Base-by-base conservation (phyloP, 1,140 invertebrate genomes). In the Saccostrea echinata region DNA sequence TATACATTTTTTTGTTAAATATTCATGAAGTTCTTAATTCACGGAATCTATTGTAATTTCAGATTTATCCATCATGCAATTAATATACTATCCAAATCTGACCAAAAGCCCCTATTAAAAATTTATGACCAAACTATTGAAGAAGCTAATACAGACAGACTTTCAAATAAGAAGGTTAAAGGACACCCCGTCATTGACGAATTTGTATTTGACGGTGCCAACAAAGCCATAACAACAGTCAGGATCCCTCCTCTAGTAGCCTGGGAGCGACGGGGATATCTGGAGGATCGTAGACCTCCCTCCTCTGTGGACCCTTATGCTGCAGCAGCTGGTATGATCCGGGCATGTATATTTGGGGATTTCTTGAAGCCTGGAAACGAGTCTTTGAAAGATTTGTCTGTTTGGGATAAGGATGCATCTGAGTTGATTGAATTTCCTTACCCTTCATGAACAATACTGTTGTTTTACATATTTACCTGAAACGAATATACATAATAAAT, bases 291-390 rank as follows among this genome's bases (percentile, higher is more conserved):
- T 85, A 96, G 98, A 93, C 98, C 98, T 13, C 96, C 98, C 4
- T 98, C 98, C 86, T 99, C 99, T 95, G 97, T 97, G 93, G 98
- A 99, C 95, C 98, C 98, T 0, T 98, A 98, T 95, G 94, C 89
- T 9, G 94, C 94, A 11, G 92, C 93, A 1, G 92, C 93, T 84
- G 89, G 90, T 24, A 30, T 94, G 18, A 89, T 92, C 43, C 85
- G 92, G 21, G 82, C 86, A 0, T 87, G 84, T 55, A 82, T 91
- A 57, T 81, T 90, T 85, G 95, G 96, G 88, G 96, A 97, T 18
- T 88, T 84, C 24, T n/a, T 84, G 13, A 76, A 27, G 24, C 86
- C 52, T 35, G 43, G 71, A 16, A 68, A 30, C 71, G 85, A 76
- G 18, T 27, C 43, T 30, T 21, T 86, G 8, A 86, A 64, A 24